Conservation (phyloP, 2,113 vertebrate genomes). For the Orthonyx spaldingii region DNA sequence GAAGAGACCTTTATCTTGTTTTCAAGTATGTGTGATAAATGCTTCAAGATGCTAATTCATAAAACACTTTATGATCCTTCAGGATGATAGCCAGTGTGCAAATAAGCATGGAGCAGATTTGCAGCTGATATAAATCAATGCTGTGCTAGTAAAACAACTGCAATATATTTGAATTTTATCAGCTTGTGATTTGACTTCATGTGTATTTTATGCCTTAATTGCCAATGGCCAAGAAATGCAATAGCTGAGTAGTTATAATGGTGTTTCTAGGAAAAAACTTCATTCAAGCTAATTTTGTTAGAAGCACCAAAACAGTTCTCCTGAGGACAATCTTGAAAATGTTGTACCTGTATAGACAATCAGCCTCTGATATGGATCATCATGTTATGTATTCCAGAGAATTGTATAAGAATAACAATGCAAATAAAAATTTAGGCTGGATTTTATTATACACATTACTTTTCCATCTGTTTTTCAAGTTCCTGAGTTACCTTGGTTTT, state of each 20-base stretch:
- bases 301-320: neutral
- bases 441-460: neutral
- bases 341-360: neutral
- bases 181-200: neutral
- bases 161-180: neutral
- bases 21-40: neutral
- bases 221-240: neutral
- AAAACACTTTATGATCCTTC: neutral
- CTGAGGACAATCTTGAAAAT: neutral
- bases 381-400: neutral
- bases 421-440: neutral
- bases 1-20: neutral
- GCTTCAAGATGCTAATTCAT: neutral
- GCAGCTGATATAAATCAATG: neutral
- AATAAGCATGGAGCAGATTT: neutral
- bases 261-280: slow-evolving; percentile 25
- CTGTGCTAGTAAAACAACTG: neutral
- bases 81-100: neutral
- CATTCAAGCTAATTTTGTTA: neutral
- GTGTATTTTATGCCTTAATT: neutral
- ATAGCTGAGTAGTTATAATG: neutral
- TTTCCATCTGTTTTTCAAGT: neutral
- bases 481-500: neutral
- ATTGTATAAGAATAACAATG: neutral
- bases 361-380: neutral